A percentile compares a stretch with the other conserved stretches of the same genome.
phyloP scores from a whole-genome alignment of 2,888 invertebrate genomes.

The Empis stercorea region DNA sequence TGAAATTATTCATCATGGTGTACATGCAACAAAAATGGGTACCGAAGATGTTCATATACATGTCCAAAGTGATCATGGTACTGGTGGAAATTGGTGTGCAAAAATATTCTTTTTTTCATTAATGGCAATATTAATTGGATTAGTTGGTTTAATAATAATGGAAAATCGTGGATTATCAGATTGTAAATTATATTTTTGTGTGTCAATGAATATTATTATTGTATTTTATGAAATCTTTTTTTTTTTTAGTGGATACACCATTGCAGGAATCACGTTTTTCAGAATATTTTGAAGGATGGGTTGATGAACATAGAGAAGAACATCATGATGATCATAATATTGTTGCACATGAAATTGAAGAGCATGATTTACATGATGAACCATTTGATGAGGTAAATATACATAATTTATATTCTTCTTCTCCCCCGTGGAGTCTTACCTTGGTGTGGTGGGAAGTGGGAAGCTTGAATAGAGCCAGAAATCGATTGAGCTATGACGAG shows the following conservation, averaged over 20 bases:
- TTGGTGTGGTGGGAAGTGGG: too few relatives aligned
- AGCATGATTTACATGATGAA: slow-evolving; percentile 28
- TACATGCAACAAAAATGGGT: slow-evolving; percentile 35
- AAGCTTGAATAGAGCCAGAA: too few relatives aligned
- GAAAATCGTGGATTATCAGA: slow-evolving; percentile 68
- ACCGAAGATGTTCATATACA: slow-evolving; percentile 66
- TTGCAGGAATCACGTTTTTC: slow-evolving; percentile 56
- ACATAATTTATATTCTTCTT: too few relatives aligned
- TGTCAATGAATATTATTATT: too few relatives aligned
- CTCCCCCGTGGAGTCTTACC: too few relatives aligned
- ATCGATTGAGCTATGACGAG: too few relatives aligned
- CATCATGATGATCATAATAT: slow-evolving; percentile 31
- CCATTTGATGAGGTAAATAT: slow-evolving; percentile 24
- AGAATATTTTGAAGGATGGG: slow-evolving; percentile 66
- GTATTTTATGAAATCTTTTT: neutral
- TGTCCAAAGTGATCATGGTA: slow-evolving; percentile 59
- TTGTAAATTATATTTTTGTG: slow-evolving; percentile 55
- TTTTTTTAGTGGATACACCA: slow-evolving; percentile 42
- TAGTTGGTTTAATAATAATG: slow-evolving; percentile 64
- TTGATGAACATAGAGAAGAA: slow-evolving; percentile 36
- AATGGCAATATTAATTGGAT: slow-evolving; percentile 54
- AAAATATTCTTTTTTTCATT: slow-evolving; percentile 70
- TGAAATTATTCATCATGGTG: slow-evolving; percentile 31
- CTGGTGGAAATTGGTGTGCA: slow-evolving; percentile 74
- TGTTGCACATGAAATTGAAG: slow-evolving; percentile 25